Percentiles rank a stretch among this genome's conserved stretches.
Conservation (phyloP, 2,797 vertebrate genomes). For the Hypotaenidia okinawae region DNA sequence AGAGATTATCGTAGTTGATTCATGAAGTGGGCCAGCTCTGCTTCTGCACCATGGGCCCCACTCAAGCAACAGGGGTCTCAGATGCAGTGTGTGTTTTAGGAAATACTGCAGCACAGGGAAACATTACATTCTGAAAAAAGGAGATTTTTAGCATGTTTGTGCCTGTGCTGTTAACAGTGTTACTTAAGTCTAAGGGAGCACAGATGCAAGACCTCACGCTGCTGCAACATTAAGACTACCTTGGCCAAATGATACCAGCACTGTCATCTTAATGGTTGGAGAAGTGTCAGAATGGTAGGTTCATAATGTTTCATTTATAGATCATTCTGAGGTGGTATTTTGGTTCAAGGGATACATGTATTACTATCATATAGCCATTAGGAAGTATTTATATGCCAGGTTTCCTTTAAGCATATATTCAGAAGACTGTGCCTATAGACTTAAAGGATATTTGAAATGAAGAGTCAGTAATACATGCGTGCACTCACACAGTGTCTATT, state of each 20-base stretch:
- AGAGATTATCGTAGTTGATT: conserved; percentile 21
- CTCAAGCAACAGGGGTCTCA: neutral
- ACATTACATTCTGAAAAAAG: neutral
- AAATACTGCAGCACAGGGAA: neutral
- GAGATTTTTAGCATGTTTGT: neutral
- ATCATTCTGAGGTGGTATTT: neutral
- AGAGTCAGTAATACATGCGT: neutral
- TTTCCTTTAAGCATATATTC: neutral
- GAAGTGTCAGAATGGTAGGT: neutral
- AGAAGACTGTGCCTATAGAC: neutral
- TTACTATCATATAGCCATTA: neutral
- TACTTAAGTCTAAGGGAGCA: neutral
- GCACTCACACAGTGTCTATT: neutral
- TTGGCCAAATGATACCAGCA: neutral
- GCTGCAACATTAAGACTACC: neutral
- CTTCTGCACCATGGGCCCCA: neutral
- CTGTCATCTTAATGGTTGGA: neutral
- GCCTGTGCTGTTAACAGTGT: neutral
- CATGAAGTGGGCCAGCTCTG: neutral
- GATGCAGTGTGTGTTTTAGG: neutral
- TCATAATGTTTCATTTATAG: neutral
- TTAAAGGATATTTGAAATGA: neutral
- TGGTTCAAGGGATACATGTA: neutral
- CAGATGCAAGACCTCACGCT: neutral
- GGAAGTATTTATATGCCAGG: neutral